Base-by-base conservation (phyloP, 1,140 invertebrate species). In the Drosophila tristis region DNA sequence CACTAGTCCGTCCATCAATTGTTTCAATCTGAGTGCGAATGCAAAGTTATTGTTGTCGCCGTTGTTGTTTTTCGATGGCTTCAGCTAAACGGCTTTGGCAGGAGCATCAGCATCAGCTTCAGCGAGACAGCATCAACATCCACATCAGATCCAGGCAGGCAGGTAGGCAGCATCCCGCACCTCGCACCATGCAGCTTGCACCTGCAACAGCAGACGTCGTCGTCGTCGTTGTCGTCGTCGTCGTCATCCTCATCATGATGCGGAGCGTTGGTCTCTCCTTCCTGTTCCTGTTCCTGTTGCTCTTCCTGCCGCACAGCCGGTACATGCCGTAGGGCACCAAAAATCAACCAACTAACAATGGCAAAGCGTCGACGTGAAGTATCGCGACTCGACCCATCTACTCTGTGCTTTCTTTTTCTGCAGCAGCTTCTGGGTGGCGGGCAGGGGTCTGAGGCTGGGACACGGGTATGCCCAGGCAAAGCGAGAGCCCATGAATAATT, bases 401-500 rank as follows among this genome's bases (percentile, higher is more conserved):
- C 13, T 39, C 9, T 35, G 9, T 2, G 31, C 31, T 35, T 57
- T 39, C n/a, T 44, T 35, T 7, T 45, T 35, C 45, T 42, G 26
- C 48, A 29, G 23, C 39, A 7, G 44, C 5, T 53, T 4, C 20
- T 44, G 16, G 16, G 16, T 1, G 16, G 39, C 54, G 26, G 13
- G 20, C 25, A 20, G 23, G 29, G 39, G 9, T 35, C 31, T 35
- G 31, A 35, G 31, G 9, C 31, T 1, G 31, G 31, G 8, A 8
- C 8, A 11, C 8, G 31, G 31, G 31, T 9, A 35, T 35, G 31
- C 29, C 16, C 57, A 29, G 35, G 20, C 29, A 26, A 59, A 67
- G 62, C 23, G 50, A 73, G 79, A 74, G 66, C 74, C 82, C 74
- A 87, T 87, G 82, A 87, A 87, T 87, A 87, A 87, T 87, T 87